Base-by-base conservation (phyloP, 2,888 invertebrate genomes). In the Octodonta nipae region DNA sequence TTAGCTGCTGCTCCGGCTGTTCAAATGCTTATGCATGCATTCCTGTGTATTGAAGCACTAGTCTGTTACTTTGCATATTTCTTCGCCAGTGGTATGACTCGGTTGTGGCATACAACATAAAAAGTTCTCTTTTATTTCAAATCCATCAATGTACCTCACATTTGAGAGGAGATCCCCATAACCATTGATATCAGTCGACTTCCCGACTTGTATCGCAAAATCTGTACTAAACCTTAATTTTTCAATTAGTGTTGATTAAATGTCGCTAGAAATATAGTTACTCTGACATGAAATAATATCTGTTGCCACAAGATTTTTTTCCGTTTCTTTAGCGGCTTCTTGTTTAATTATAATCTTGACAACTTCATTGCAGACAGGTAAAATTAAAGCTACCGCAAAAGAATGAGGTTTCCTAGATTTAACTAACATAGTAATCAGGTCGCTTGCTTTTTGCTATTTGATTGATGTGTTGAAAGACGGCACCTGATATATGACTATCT, bases 91-190 rank as follows among this genome's bases (percentile, higher is more conserved):
- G 20, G 20, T 20, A 20, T 20, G n/a, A 20, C n/a, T n/a, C 6
- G 20, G 20, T 20, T 7, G 20, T 20, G 20, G 20, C 20, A 20
- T 6, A 20, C 20, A 20, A 20, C 6, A 20, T 20, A 20, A 20
- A 20, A 20, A 7, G n/a, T 20, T n/a, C 20, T 20, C 20, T 20
- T 20, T 20, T 20, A 20, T 20, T 20, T 20, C 20, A 20, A 6
- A 20, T 20, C 20, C 20, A n/a, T 20, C 20, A n/a, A n/a, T 20
- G 20, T 20, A 20, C 20, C 20, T 20, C 20, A 20, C 20, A 20
- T 20, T 20, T 20, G 20, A 20, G n/a, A 20, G 6, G 20, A 20
- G 20, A 6, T 20, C 7, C 20, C 7, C 20, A n/a, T 20, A n/a
- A 20, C 20, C 20, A 20, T n/a, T 20, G 20, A 20, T 20, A 20